phyloP scores from a whole-genome alignment of 2,888 invertebrate species.

The Microctonus hyperodae region DNA sequence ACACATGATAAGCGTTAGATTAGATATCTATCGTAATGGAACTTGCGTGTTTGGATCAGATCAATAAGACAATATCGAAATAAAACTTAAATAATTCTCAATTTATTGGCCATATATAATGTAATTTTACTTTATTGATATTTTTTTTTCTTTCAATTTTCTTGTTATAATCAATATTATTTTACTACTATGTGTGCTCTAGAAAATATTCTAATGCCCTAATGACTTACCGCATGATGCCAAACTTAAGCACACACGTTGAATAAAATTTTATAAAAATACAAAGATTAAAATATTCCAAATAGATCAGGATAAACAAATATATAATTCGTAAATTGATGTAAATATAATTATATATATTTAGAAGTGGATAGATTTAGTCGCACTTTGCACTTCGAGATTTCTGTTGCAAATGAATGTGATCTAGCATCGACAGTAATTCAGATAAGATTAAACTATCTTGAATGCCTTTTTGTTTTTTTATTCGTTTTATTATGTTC shows the following conservation, averaged over 20 bases:
- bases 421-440: constrained; percentile 13
- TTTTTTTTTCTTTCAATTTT: neutral
- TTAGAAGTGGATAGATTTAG: neutral
- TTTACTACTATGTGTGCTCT: neutral
- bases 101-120: neutral
- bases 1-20: constrained; percentile 16
- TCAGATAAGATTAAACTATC: constrained; percentile 32
- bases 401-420: constrained; percentile 14
- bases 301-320: neutral
- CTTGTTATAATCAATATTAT: neutral
- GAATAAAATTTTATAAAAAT: neutral
- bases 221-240: constrained; percentile 3
- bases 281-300: too few relatives aligned
- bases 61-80: neutral
- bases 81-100: neutral
- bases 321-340: neutral
- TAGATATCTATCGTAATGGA: constrained; percentile 11
- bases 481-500: constrained; percentile 22
- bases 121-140: neutral
- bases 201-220: too few relatives aligned
- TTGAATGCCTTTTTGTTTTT: constrained; percentile 18
- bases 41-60: neutral
- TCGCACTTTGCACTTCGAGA: constrained; percentile 4
- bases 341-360: neutral
- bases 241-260: neutral